A percentile compares a stretch with the other conserved stretches of the same genome.
Evolutionary conservation across 2,113 vertebrate species (phyloP).

Genomic region (Dasyprocta punctata): DNA sequence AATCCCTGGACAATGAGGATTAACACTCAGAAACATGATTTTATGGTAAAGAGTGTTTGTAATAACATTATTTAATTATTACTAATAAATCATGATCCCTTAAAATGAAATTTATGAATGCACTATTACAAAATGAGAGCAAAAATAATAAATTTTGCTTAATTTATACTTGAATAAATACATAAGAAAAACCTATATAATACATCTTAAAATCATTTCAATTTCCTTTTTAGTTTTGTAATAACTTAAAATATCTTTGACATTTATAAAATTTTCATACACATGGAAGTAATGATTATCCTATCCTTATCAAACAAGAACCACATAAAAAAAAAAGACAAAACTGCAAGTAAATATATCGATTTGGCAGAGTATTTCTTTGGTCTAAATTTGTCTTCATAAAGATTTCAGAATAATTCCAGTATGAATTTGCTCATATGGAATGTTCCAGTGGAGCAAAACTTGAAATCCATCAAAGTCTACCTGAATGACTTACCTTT

Average conservation of each 20-base stretch:
- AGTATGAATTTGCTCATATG: background rate
- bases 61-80: background rate
- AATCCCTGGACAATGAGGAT: background rate
- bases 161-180: background rate
- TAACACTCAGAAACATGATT: background rate
- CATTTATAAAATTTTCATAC: background rate
- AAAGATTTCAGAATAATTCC: background rate
- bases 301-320: background rate
- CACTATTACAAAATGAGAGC: background rate
- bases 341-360: constrained; percentile 8
- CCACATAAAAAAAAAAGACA: background rate
- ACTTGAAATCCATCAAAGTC: background rate
- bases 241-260: constrained; percentile 20
- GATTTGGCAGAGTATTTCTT: background rate
- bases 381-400: background rate
- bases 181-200: background rate
- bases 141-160: background rate
- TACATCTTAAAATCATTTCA: background rate
- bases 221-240: background rate
- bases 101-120: background rate
- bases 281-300: background rate
- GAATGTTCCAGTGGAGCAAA: background rate
- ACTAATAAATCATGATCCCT: background rate
- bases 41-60: background rate
- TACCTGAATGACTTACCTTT: background rate